Percentiles rank a stretch among this genome's conserved stretches.
phyloP scores from a whole-genome alignment of 2,888 invertebrate species.

The Spisula solida region DNA sequence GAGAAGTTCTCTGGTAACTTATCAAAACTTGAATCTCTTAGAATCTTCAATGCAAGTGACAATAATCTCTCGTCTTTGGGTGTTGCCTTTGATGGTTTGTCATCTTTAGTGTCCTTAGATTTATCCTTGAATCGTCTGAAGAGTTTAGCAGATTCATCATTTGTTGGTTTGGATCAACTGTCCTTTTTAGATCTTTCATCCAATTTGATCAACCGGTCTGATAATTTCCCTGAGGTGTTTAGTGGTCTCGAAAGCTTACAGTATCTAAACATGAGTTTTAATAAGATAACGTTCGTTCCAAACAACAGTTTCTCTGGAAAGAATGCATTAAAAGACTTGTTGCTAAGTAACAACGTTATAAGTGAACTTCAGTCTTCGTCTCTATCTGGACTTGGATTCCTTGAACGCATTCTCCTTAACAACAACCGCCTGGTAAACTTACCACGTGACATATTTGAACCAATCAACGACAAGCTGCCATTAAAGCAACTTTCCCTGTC shows the following conservation, averaged over 20 bases:
- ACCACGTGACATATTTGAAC: constrained; percentile 46
- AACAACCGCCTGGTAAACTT: constrained; percentile 44
- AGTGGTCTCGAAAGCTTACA: background rate
- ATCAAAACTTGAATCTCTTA: constrained; percentile 30
- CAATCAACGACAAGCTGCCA: constrained; percentile 9
- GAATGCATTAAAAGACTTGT: constrained; percentile 30
- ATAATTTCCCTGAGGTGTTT: constrained; percentile 40
- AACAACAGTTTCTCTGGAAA: constrained; percentile 48
- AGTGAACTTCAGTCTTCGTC: constrained; percentile 8
- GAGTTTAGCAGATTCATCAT: background rate
- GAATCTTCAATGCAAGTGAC: constrained; percentile 41
- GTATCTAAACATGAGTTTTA: constrained; percentile 43
- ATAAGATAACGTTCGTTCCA: constrained; percentile 39
- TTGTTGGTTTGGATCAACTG: background rate
- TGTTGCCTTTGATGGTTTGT: constrained; percentile 16
- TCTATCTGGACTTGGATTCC: constrained; percentile 32
- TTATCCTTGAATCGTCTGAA: constrained; percentile 5
- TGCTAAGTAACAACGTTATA: constrained; percentile 47
- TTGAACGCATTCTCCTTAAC: constrained; percentile 39
- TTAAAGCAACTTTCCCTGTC: constrained; percentile 51
- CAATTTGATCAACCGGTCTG: constrained; percentile 40
- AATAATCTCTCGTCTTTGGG: constrained; percentile 43
- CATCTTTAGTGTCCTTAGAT: background rate
- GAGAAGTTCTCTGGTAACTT: constrained; percentile 37
- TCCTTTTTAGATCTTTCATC: constrained; percentile 34